Conservation (phyloP, 2,113 vertebrate species). For the Castor canadensis region DNA sequence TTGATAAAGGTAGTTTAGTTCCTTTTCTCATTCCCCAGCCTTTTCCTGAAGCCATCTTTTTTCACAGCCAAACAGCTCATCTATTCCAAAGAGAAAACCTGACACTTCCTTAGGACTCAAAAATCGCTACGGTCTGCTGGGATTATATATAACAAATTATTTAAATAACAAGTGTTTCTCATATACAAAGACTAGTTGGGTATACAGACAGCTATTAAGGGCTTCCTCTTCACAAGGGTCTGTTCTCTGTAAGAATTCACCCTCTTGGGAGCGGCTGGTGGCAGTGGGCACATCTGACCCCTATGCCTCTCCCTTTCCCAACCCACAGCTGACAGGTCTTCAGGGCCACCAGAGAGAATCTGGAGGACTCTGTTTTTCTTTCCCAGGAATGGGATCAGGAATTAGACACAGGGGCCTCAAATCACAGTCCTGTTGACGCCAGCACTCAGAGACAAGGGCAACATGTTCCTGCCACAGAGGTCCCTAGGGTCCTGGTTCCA, state of each 20-base stretch:
- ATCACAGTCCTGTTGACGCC: background rate
- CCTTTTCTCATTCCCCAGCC: conserved; percentile 31
- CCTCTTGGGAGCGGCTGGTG: background rate
- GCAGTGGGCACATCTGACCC: background rate
- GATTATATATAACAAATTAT: conserved; percentile 58
- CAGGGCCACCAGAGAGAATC: background rate
- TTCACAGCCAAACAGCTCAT: conserved; percentile 7
- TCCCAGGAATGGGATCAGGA: background rate
- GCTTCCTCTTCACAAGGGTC: background rate
- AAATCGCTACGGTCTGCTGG: background rate
- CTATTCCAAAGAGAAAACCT: conserved; percentile 32
- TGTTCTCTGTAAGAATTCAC: background rate
- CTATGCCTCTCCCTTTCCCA: background rate
- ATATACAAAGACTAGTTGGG: background rate
- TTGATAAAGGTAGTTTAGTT: background rate
- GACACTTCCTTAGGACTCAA: background rate
- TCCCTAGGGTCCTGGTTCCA: background rate
- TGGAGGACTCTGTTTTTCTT: background rate
- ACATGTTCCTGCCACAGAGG: rapidly evolving
- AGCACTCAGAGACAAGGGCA: background rate
- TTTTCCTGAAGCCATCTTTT: conserved; percentile 24
- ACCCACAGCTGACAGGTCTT: background rate
- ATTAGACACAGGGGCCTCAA: background rate
- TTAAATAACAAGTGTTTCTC: too few relatives aligned
- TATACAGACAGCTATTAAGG: background rate